Evolutionary conservation across 1,140 invertebrate genomes (phyloP), one percentile per base, ranked within the genome.

Genomic region (Myzus persicae): DNA sequence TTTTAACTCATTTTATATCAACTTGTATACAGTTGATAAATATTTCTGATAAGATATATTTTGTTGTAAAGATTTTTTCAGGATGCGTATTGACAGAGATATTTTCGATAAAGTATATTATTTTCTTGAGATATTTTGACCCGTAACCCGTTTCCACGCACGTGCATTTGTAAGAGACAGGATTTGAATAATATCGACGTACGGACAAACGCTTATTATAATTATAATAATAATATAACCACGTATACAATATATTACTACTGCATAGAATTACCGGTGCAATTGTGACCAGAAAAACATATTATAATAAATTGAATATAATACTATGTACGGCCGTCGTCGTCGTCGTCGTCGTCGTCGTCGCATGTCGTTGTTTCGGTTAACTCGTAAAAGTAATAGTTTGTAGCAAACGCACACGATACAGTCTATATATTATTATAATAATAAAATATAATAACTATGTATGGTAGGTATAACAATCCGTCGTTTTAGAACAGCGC

Each of bases 381-480:
- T 76, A n/a, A n/a, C 59, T 76, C 59, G 59, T 76, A 76, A 76
- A 76, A 76, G 59, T 76, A 76, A 76, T 76, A 76, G 59, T 76
- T 76, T 76, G 59, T n/a, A 76, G 59, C 59, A 36, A 76, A 76
- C 59, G 14, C 59, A 76, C 59, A 76, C 31, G 59, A 76, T 76
- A 76, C 59, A 76, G 59, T n/a, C 59, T 76, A 76, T 76, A 76
- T 76, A 76, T 76, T 76, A 76, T 76, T 76, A 76, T 76, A 76
- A 76, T 76, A 76, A 76, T 76, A 76, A 76, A 76, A 76, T 76
- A 76, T 76, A 76, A 76, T 76, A 76, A 76, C 59, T 76, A 76
- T 76, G 59, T 76, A n/a, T 76, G 59, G 31, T n/a, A n/a, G 59
- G n/a, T 76, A 76, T 76, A 76, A 76, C 59, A 76, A 76, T 76